Evolutionary conservation across 2,113 vertebrate genomes (phyloP), one percentile per base, ranked within the genome.

Genomic region (Bombycilla garrulus): DNA sequence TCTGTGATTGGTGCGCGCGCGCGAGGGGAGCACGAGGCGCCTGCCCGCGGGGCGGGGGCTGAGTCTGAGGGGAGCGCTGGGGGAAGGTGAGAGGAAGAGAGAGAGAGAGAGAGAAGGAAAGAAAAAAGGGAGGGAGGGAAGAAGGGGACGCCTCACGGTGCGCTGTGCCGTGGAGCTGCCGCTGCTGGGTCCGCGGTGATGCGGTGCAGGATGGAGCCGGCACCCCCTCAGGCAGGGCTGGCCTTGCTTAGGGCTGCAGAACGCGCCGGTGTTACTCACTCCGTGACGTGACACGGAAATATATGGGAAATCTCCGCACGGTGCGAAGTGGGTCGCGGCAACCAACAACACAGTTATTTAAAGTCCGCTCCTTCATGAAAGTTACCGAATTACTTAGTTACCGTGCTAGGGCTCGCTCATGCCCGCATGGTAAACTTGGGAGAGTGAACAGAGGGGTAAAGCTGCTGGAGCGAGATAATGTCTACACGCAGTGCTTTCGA

Each of bases 1-100:
- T 4, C 42, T 15, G 44, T 40, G 94, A 92, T 95, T 96, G 96
- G 95, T 62, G 71, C 66, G 48, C 50, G 84, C 45, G 66, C 45
- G 47, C 21, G 33, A 11, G 21, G 56, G 38, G 35, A 67, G 86
- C 81, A 76, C 54, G 90, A 73, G 93, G 92, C 47, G 20, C 35
- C 51, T 5, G 51, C 72, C 54, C 40, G 17, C 62, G 25, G 66
- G 48, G 42, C 48, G 50, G 85, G 67, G 48, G 58, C 67, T 24
- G 73, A 31, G 67, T 15, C 15, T 42, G 64, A 40, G 38, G 45
- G 25, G 51, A n/a, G 44, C 54, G 4, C 38, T 35, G 70, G 54
- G 71, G 73, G 62, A 15, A 29, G 16, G 58, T 11, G 28, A 45
- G 33, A 60, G 42, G 6, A 19, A 65, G n/a, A 7, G 12, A 50